Base-by-base conservation (phyloP, 2,797 vertebrate species). In the Geotrypetes seraphini region DNA sequence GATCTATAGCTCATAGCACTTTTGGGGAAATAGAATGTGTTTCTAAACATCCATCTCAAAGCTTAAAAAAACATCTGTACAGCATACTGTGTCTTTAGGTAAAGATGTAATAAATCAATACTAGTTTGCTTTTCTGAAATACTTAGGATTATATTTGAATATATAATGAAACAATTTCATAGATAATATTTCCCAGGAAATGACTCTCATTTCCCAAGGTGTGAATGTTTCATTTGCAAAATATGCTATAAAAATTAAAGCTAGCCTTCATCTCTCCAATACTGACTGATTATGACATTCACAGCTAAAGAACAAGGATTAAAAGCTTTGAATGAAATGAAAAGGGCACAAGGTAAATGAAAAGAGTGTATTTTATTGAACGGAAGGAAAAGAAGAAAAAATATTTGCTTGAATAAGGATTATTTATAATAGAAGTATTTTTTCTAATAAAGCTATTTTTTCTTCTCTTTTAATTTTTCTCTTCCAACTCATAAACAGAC, bases 151-250 rank as follows among this genome's bases (percentile, higher is more conserved):
- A 49, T 63, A n/a, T 68, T 36, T 57, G 28, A 43, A 31, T 56
- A 73, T 70, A 60, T 68, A 74, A 69, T 0, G 19, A 72, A 64
- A 31, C 51, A 63, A 64, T 72, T 69, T 66, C 34, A 68, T 48
- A 10, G 18, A 72, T 57, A 50, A 50, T 72, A 74, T 78, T 51
- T 73, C 44, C 32, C 3, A 23, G 34, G 62, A 47, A 71, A 74
- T 69, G 57, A 57, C 71, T 72, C 71, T 72, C 76, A 66, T 70
- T 75, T 72, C 70, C 60, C 72, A 78, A 63, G 50, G 69, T 68
- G 50, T 56, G 43, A 15, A 18, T 52, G 66, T 61, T 53, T 29
- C 25, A 57, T 31, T 42, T 56, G 47, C 72, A 69, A 71, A 75
- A 61, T 54, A 60, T 42, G 57, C 43, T 65, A 41, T 6, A 25